phyloP scores from a whole-genome alignment of 2,113 vertebrate species.

The Osmerus eperlanus region DNA sequence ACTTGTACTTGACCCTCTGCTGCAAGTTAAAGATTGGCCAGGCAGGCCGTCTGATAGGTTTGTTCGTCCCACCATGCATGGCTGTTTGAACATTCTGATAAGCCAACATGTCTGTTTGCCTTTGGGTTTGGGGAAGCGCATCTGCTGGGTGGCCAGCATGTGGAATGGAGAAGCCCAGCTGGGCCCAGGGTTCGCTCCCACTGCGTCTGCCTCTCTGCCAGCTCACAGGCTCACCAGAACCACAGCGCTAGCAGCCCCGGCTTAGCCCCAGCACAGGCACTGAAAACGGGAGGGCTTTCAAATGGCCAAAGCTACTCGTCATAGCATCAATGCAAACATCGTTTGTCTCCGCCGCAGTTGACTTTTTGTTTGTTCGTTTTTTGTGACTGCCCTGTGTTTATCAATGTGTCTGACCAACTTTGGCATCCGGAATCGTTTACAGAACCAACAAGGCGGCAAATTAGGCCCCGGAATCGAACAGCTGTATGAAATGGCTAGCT shows the following conservation, averaged over 20 bases:
- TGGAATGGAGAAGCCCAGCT: constrained; percentile 24
- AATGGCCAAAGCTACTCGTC: constrained; percentile 30
- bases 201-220: constrained; percentile 22
- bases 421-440: constrained; percentile 66
- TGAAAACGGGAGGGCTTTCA: constrained; percentile 20
- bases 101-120: constrained; percentile 54
- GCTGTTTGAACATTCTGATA: constrained; percentile 58
- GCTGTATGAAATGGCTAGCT: constrained; percentile 58
- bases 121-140: constrained; percentile 41
- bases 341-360: constrained; percentile 42
- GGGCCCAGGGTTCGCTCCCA: constrained; percentile 24
- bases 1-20: constrained; percentile 4
- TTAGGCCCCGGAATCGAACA: constrained; percentile 61
- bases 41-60: constrained; percentile 22
- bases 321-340: constrained; percentile 10
- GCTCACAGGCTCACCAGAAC: constrained; percentile 31
- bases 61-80: constrained; percentile 24
- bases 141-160: constrained; percentile 7
- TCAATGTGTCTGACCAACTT: constrained; percentile 42
- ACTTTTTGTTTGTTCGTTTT: constrained; percentile 26
- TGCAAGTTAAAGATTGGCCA: constrained; percentile 36
- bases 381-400: constrained; percentile 51
- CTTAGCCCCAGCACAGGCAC: constrained; percentile 41
- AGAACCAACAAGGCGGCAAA: constrained; percentile 65
- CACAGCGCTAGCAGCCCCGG: constrained; percentile 34